Percentiles rank a stretch among this genome's conserved stretches.
phyloP scores from a whole-genome alignment of 2,113 vertebrate genomes.

The Pongo abelii region DNA sequence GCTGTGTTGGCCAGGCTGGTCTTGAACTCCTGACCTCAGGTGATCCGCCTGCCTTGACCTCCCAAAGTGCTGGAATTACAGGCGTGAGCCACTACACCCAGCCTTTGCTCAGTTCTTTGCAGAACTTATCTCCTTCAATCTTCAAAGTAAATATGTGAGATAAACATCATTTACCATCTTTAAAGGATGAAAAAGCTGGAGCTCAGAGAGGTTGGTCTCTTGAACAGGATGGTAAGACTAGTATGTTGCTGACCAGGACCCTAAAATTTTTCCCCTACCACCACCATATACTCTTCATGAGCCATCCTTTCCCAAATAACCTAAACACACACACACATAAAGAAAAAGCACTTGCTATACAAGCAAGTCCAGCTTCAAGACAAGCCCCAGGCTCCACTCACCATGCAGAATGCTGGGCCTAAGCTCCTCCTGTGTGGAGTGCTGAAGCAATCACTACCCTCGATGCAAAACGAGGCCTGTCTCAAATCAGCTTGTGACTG shows the following conservation, averaged over 20 bases:
- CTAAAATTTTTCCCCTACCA: neutral
- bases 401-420: neutral
- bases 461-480: neutral
- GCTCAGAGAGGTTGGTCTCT: neutral
- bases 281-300: neutral
- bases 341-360: neutral
- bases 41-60: no score
- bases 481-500: neutral
- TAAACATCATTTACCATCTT: neutral
- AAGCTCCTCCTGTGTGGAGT: neutral
- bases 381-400: neutral
- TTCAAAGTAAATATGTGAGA: neutral
- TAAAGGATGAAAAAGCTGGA: neutral
- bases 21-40: no score
- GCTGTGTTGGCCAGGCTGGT: no score
- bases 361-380: neutral
- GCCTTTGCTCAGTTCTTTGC: no score
- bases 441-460: fast-evolving
- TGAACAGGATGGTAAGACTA: neutral
- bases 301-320: neutral
- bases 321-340: neutral
- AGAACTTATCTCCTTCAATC: neutral
- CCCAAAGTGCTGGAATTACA: no score
- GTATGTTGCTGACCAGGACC: neutral
- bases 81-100: fast-evolving